Base-by-base conservation (phyloP, 2,888 invertebrate species). In the Sarcophaga subvicina region DNA sequence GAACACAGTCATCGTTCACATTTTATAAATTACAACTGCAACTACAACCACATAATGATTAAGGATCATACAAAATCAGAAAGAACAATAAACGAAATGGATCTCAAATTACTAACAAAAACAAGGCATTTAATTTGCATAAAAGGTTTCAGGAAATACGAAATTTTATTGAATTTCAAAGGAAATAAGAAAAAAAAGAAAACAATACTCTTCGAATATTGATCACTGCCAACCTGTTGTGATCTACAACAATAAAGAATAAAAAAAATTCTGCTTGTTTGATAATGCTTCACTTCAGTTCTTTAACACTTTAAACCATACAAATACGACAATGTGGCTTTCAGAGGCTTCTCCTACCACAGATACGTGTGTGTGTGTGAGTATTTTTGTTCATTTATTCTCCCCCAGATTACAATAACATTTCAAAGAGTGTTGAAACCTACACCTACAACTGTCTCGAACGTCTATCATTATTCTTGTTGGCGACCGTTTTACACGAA, bases 101-200 rank as follows among this genome's bases (percentile, higher is more conserved):
- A 8, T 83, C 70, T 86, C 59, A 83, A 81, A 81, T 86, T 86
- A 86, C 86, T 72, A 78, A 83, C 86, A 72, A 78, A 80, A 86
- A 80, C 59, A 78, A 25, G 54, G 54, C 59, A 70, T 79, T 83
- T 22, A 62, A 86, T 83, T 86, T 83, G 69, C 83, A 86, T 86
- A 86, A 86, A 83, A 80, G 83, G 64, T 75, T 83, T 69, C 80
- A 83, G 86, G 86, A 83, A 86, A 86, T 75, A 78, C 62, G 37
- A 81, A 78, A 78, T 86, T 54, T 37, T 37, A 8, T 14, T 70
- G 67, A 83, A 83, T 83, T 86, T 83, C 80, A 60, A 4, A 27
- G 47, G 73, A 78, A 75, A 83, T 76, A 80, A 72, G 67, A 8
- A 37, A 2, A 10, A 37, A 37, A 37, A 37, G 10, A 27, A 37